Conservation (phyloP, 2,797 vertebrate species). For the Sitta carolinensis region DNA sequence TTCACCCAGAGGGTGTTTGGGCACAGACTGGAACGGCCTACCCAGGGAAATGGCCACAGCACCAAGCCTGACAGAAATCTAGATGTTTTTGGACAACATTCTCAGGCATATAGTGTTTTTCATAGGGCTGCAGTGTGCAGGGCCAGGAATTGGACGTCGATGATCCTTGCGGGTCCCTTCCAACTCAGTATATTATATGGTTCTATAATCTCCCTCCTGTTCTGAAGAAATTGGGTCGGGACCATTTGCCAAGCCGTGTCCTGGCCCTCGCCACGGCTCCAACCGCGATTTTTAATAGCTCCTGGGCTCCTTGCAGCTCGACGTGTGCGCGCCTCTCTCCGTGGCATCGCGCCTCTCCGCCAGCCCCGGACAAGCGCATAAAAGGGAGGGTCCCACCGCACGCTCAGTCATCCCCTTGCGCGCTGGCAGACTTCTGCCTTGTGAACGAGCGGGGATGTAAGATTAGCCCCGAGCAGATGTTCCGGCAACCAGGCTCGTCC, state of each 20-base stretch:
- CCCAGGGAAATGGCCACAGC: neutral
- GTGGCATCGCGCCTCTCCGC: neutral
- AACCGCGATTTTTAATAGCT: neutral
- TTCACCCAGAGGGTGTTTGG: neutral
- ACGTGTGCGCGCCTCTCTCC: neutral
- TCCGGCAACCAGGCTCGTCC: neutral
- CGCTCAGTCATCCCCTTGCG: neutral
- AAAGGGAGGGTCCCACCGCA: neutral
- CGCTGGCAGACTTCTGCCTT: neutral
- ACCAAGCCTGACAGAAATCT: neutral
- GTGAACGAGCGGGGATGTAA: neutral
- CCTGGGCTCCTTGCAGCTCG: neutral
- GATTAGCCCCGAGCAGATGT: slow-evolving; percentile 17
- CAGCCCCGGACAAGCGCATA: neutral
- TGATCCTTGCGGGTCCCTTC: neutral
- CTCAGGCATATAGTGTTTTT: neutral
- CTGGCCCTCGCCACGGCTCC: neutral
- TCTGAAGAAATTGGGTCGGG: neutral
- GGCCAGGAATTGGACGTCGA: neutral
- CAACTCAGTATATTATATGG: neutral
- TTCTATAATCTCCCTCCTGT: neutral
- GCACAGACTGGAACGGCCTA: neutral
- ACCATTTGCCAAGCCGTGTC: neutral
- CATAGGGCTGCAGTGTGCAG: neutral
- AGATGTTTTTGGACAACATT: neutral